A percentile compares a stretch with the other conserved stretches of the same genome.
Conservation (phyloP, 2,888 invertebrate species). For the Pristionchus entomophagus region DNA sequence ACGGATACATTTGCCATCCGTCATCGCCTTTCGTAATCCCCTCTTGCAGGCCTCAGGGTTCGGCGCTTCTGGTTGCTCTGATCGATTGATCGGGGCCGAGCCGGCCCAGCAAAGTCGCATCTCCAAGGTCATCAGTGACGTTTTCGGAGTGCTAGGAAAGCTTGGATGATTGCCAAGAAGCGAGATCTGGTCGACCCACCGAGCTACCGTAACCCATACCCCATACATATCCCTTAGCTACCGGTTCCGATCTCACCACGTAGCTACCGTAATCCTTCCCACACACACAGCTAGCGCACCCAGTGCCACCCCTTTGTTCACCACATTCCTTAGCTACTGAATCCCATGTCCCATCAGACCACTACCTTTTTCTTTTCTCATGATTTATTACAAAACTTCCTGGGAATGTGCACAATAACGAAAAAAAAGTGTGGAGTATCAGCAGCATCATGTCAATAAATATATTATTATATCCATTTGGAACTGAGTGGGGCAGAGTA, state of each 20-base stretch:
- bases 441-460: neutral
- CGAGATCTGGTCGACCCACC: neutral
- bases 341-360: too few relatives aligned
- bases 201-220: neutral
- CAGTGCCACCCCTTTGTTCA: too few relatives aligned
- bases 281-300: neutral
- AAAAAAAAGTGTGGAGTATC: neutral
- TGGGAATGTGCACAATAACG: neutral
- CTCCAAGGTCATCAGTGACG: neutral
- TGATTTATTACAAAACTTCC: neutral
- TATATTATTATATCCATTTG: neutral
- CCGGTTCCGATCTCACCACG: too few relatives aligned
- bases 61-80: constrained; percentile 15
- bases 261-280: neutral
- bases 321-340: too few relatives aligned
- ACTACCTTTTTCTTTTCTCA: neutral
- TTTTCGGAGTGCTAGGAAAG: neutral
- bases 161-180: neutral
- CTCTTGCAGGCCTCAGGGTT: neutral
- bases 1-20: too few relatives aligned
- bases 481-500: neutral
- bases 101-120: neutral
- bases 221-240: too few relatives aligned
- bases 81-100: neutral
- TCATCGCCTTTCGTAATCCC: neutral